phyloP scores from a whole-genome alignment of 2,113 vertebrate genomes.

The Trematocara marginatum region DNA sequence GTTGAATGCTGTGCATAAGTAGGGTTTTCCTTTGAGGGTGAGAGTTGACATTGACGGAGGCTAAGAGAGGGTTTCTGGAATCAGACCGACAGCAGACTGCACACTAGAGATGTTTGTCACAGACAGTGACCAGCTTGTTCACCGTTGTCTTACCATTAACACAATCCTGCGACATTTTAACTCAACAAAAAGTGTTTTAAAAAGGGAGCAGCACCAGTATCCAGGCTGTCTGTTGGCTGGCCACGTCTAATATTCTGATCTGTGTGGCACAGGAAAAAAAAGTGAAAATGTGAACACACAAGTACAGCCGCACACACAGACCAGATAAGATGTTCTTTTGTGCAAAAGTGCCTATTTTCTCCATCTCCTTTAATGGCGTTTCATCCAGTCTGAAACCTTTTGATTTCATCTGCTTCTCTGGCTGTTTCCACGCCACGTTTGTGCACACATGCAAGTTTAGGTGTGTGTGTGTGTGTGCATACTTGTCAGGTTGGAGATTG shows the following conservation, averaged over 20 bases:
- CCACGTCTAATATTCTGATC: neutral
- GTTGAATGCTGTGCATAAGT: neutral
- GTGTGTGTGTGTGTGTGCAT: neutral
- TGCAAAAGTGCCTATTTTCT: slow-evolving; percentile 9
- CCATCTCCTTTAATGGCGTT: slow-evolving; percentile 6
- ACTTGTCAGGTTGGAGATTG: slow-evolving; percentile 47
- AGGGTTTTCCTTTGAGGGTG: neutral
- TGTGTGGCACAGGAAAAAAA: neutral
- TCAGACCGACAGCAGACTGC: neutral
- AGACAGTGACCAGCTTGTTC: neutral
- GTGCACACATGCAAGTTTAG: neutral
- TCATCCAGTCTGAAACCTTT: slow-evolving; percentile 13
- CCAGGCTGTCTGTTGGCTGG: neutral
- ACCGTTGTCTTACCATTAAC: neutral
- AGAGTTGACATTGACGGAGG: neutral
- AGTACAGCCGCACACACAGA: neutral
- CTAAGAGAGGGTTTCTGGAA: neutral
- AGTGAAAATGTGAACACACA: neutral
- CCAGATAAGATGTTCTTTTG: slow-evolving; percentile 10
- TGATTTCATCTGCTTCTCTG: slow-evolving; percentile 12
- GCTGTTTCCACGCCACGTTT: slow-evolving; percentile 1
- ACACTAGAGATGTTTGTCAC: neutral
- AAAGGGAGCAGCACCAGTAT: neutral
- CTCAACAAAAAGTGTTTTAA: neutral
- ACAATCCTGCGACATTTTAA: neutral